phyloP scores from a whole-genome alignment of 2,797 vertebrate genomes.

The Nasua narica region DNA sequence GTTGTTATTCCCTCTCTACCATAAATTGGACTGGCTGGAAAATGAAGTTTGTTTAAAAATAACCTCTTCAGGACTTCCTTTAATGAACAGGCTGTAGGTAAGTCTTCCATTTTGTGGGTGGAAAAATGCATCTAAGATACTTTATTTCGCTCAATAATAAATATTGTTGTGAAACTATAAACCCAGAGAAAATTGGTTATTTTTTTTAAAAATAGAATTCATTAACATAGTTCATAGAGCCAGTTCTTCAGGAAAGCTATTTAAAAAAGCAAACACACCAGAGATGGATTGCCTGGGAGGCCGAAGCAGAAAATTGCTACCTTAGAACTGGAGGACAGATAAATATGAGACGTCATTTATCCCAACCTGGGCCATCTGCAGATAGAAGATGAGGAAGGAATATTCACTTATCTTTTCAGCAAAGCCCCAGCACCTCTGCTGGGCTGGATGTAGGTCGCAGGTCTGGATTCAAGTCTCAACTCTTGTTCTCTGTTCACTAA shows the following conservation, averaged over 20 bases:
- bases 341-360: not conserved
- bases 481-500: not conserved
- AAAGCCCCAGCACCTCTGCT: not conserved
- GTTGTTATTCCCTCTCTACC: slow-evolving; percentile 61
- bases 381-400: not conserved
- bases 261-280: not conserved
- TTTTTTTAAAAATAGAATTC: slow-evolving; percentile 22
- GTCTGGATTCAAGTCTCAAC: not conserved
- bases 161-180: slow-evolving; percentile 58
- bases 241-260: slow-evolving; percentile 41
- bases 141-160: slow-evolving; percentile 56
- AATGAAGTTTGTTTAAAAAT: slow-evolving; percentile 77
- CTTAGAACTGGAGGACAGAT: not conserved
- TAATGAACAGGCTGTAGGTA: slow-evolving; percentile 34
- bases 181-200: slow-evolving; percentile 41
- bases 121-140: slow-evolving; percentile 54
- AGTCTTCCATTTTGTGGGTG: slow-evolving; percentile 48
- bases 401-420: not conserved
- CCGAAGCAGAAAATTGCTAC: not conserved
- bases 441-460: not conserved
- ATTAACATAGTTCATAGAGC: slow-evolving; percentile 26
- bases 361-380: not conserved
- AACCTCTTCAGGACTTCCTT: slow-evolving; percentile 66
- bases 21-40: slow-evolving; percentile 72
- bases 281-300: not conserved